Evolutionary conservation across 2,888 invertebrate genomes (phyloP), one percentile per base, ranked within the genome.

Genomic region (Miltochrista miniata): DNA sequence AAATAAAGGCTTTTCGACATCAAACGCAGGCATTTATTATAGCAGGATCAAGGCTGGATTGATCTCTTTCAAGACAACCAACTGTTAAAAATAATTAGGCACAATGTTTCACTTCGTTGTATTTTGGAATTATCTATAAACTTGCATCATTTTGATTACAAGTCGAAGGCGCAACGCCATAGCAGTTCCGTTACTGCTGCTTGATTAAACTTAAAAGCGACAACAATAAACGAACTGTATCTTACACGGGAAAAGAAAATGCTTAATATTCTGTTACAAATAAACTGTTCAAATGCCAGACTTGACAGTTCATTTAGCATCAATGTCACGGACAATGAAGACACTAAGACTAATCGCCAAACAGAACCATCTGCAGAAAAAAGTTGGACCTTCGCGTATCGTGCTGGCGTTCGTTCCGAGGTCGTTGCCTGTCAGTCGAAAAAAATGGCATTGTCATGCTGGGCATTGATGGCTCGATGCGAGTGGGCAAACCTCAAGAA

Each of bases 231-330:
- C 58, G 40, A 50, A 50, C 11, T 36, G 39, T 46, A 46, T 40
- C 18, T 40, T 59, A 60, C 48, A 51, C 51, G 35, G 42, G 57
- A 59, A 62, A 58, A 54, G 61, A 56, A 63, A 62, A 56, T 56
- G 35, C 55, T 53, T 59, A 31, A 31, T 40, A 46, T 40, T 45
- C 51, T 57, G 61, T 60, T 53, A 60, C 49, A 48, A 71, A 74
- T 68, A 74, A 76, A 81, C 78, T 69, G 80, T 79, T 73, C 69
- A 72, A 77, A 78, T 75, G 59, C 58, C 64, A 70, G 70, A 76
- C 73, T 75, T 73, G 79, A 81, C 83, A 85, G 77, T 82, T 84
- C 80, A 83, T 83, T 86, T 79, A 76, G 75, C 83, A 84, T 83
- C 75, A 82, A 81, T 81, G 83, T 80, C 82, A 79, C 52, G 76